Conservation (phyloP, 2,888 invertebrate species). For the Microctonus brassicae region DNA sequence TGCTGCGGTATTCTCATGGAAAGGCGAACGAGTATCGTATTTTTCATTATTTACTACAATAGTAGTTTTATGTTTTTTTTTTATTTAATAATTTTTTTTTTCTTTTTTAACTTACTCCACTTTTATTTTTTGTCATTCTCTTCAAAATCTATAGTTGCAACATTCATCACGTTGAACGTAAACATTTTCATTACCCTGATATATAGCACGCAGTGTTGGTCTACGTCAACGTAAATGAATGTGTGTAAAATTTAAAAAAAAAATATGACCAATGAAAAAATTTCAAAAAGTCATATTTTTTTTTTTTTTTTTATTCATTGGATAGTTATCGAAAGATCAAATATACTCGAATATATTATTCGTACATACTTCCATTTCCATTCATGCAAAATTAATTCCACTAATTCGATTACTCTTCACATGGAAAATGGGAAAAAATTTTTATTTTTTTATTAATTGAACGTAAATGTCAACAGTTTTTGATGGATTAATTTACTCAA, state of each 20-base stretch:
- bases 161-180: constrained; percentile 32
- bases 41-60: constrained; percentile 23
- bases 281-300: not conserved
- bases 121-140: constrained; percentile 39
- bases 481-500: not conserved
- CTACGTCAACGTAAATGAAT: not conserved
- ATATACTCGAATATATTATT: no score
- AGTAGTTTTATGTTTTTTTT: constrained; percentile 30
- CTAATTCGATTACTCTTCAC: not conserved
- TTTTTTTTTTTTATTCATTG: not conserved
- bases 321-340: constrained; percentile 48
- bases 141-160: constrained; percentile 36
- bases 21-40: constrained; percentile 41
- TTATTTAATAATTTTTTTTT: constrained; percentile 30
- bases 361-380: not conserved
- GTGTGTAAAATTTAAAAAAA: not conserved
- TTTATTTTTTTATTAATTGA: no score
- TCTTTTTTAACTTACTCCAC: constrained; percentile 6
- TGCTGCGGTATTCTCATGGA: constrained; percentile 48
- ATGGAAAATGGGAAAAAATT: no score
- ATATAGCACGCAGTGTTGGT: constrained; percentile 6
- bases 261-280: not conserved
- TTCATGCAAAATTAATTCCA: not conserved
- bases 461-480: not conserved
- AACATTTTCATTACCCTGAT: constrained; percentile 42